These are phyloP conservation scores for Caradrina clavipalpis DNA, from an alignment of 2,888 invertebrate species.

Conservation along the genomic window DNA sequence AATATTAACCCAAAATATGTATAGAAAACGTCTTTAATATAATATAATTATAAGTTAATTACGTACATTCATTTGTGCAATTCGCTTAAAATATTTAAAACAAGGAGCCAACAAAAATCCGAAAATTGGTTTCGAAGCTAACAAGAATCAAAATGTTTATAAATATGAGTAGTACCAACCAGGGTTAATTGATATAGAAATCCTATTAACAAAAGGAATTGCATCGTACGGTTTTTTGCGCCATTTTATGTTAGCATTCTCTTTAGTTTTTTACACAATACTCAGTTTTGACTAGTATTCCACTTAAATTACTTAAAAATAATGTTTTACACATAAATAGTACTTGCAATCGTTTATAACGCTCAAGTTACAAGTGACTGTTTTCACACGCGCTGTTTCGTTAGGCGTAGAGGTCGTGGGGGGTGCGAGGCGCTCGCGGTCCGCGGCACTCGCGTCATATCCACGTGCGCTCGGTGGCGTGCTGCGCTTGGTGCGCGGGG, in stretches of 20 bases:
- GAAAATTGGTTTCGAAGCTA: neutral
- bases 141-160: neutral
- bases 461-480: constrained; percentile 63
- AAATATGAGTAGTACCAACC: no score
- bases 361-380: constrained; percentile 22
- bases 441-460: constrained; percentile 64
- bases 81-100: neutral
- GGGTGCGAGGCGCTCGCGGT: constrained; percentile 76
- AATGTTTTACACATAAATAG: constrained; percentile 31
- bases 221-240: constrained; percentile 9
- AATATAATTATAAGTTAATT: neutral
- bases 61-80: constrained; percentile 12
- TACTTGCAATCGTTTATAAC: constrained; percentile 50
- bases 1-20: neutral
- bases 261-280: constrained; percentile 21
- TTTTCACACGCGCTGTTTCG: constrained; percentile 25
- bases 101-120: neutral
- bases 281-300: constrained; percentile 51
- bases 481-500: constrained; percentile 59
- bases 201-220: neutral
- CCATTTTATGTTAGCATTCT: constrained; percentile 4
- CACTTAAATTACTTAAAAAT: constrained; percentile 29
- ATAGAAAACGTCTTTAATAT: constrained; percentile 6
- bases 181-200: neutral
- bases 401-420: constrained; percentile 85